These are phyloP conservation scores for Mythimna pallens DNA, from an alignment of 2,888 invertebrate genomes.

Conservation along the genomic window DNA sequence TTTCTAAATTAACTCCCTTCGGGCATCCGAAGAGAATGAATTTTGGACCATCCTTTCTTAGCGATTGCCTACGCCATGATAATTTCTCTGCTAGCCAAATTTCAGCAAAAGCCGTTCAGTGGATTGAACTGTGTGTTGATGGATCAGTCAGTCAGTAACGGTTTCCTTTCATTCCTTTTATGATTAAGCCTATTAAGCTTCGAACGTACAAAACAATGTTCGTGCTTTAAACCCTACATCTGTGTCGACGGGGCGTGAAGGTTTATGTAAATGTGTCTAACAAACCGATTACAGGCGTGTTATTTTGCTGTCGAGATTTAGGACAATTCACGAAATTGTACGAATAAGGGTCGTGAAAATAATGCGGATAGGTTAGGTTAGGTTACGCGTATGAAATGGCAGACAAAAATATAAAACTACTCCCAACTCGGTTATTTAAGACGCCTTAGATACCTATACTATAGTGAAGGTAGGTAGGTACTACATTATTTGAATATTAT, in stretches of 20 bases:
- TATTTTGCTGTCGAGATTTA: constrained; percentile 27
- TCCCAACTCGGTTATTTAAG: not conserved
- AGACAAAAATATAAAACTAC: not conserved
- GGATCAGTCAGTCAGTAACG: too few relatives aligned
- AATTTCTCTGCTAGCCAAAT: too few relatives aligned
- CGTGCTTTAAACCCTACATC: not conserved
- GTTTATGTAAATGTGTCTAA: constrained; percentile 52
- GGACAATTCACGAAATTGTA: constrained; percentile 11
- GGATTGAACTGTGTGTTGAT: too few relatives aligned
- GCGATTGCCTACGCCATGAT: too few relatives aligned
- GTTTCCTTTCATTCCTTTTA: too few relatives aligned
- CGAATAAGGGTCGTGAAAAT: constrained; percentile 15
- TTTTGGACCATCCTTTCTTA: too few relatives aligned
- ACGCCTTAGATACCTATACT: too few relatives aligned
- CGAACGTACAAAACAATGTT: constrained; percentile 11
- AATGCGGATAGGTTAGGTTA: not conserved
- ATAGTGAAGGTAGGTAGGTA: not conserved
- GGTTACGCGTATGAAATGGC: not conserved
- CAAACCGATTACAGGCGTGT: constrained; percentile 42
- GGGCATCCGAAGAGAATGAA: too few relatives aligned
- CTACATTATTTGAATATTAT: not conserved
- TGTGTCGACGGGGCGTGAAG: constrained; percentile 15
- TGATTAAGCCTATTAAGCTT: not conserved
- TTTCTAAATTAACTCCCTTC: too few relatives aligned
- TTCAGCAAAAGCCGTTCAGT: too few relatives aligned